Evolutionary conservation across 2,888 invertebrate genomes (phyloP).

Genomic region (Clunio marinus): DNA sequence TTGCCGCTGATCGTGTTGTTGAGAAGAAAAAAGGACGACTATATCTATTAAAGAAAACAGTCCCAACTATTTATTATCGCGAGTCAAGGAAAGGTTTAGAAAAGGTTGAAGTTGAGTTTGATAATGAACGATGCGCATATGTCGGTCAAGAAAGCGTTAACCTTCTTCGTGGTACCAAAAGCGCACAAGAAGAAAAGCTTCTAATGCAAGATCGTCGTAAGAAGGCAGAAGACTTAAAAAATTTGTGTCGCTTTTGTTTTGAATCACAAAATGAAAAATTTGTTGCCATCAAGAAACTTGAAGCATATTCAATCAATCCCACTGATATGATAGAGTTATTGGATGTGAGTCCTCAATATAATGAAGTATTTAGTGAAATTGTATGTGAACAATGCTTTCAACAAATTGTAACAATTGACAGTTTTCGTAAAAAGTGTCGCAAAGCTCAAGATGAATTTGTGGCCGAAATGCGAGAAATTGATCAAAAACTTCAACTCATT

Average conservation of each 20-base stretch:
- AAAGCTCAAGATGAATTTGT: slow-evolving; percentile 7
- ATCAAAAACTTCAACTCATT: slow-evolving; percentile 13
- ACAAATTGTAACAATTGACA: slow-evolving; percentile 12
- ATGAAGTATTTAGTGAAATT: slow-evolving; percentile 26
- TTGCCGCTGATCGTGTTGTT: background rate
- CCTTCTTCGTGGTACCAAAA: background rate
- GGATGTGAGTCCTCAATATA: background rate
- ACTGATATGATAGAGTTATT: background rate
- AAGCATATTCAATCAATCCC: background rate
- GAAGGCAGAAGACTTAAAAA: slow-evolving; percentile 3
- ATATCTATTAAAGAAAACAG: slow-evolving; percentile 10
- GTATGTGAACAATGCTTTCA: slow-evolving; percentile 37
- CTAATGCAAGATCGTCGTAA: background rate
- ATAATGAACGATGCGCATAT: background rate
- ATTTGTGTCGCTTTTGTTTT: slow-evolving; percentile 30
- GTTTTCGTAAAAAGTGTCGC: background rate
- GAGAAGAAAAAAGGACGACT: slow-evolving; percentile 27
- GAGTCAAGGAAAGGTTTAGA: slow-evolving; percentile 16
- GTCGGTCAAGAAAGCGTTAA: slow-evolving; percentile 1
- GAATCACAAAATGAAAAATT: slow-evolving; percentile 1
- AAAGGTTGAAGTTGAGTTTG: slow-evolving; percentile 24
- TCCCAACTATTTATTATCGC: slow-evolving; percentile 24
- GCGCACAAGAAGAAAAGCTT: background rate
- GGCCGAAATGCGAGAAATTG: slow-evolving; percentile 11
- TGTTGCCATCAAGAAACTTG: background rate